phyloP scores from a whole-genome alignment of 1,140 invertebrate genomes.

The Ectropis grisescens region DNA sequence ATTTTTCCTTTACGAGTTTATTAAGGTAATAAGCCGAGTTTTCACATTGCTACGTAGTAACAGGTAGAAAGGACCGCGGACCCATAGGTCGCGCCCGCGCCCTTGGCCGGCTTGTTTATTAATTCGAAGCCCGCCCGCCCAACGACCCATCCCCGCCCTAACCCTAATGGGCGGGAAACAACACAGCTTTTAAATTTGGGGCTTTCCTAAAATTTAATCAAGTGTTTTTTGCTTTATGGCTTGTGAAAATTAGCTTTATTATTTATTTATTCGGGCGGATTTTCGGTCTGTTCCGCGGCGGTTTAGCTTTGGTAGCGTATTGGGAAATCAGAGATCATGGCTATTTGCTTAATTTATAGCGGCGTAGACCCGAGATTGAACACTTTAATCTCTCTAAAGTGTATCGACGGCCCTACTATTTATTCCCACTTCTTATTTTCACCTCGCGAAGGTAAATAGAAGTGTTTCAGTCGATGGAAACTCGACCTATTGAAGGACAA shows the following conservation, averaged over 20 bases:
- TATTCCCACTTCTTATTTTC: conserved; percentile 65
- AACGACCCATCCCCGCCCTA: conserved; percentile 32
- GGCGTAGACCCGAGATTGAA: too few species aligned
- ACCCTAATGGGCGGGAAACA: conserved; percentile 50
- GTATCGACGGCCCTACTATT: conserved; percentile 58
- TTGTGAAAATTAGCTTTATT: conserved; percentile 17
- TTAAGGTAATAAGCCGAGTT: conserved; percentile 1
- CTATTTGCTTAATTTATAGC: conserved; percentile 54
- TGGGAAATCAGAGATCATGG: conserved; percentile 18
- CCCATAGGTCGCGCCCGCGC: conserved; percentile 34
- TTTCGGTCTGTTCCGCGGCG: neutral
- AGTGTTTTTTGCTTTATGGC: conserved; percentile 33
- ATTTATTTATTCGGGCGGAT: conserved; percentile 8
- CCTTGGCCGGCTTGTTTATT: conserved; percentile 61
- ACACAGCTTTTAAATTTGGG: conserved; percentile 50
- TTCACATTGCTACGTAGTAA: conserved; percentile 3
- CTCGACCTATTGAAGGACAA: conserved; percentile 15
- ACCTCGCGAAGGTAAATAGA: conserved; percentile 58
- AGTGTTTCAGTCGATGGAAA: conserved; percentile 11
- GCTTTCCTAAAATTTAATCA: conserved; percentile 32
- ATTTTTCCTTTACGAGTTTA: neutral
- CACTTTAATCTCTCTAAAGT: conserved; percentile 64
- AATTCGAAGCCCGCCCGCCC: conserved; percentile 44
- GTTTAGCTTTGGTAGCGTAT: neutral
- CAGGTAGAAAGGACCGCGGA: conserved; percentile 31